These are phyloP conservation scores for Todiramphus chloris DNA, from an alignment of 2,113 vertebrate species.

Conservation along the genomic window DNA sequence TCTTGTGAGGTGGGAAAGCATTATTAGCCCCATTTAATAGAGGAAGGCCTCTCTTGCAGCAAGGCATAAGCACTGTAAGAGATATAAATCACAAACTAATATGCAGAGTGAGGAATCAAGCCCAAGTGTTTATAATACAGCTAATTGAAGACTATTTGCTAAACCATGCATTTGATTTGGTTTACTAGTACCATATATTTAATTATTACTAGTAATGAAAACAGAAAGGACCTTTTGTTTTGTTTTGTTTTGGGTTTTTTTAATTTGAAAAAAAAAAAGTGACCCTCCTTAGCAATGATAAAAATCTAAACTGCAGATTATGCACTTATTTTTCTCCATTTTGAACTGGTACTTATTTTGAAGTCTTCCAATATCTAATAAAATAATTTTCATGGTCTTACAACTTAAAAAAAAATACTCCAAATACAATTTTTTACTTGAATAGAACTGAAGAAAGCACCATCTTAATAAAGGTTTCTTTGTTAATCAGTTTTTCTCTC, in stretches of 20 bases:
- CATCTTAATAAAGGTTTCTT: neutral
- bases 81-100: neutral
- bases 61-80: neutral
- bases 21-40: neutral
- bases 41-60: neutral
- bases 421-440: neutral
- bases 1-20: neutral
- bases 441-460: neutral
- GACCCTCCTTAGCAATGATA: neutral
- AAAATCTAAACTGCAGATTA: neutral
- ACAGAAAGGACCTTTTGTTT: accelerated
- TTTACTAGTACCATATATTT: neutral
- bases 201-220: neutral
- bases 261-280: neutral
- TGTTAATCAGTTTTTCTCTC: neutral
- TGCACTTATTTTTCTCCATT: neutral
- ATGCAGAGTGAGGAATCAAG: neutral
- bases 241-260: neutral
- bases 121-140: neutral
- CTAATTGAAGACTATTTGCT: neutral
- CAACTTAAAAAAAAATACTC: neutral
- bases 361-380: neutral
- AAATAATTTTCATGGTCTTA: too few species aligned
- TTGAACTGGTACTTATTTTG: neutral
- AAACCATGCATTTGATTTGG: neutral